Base-by-base conservation (phyloP, 2,797 vertebrate species). In the Tamandua tetradactyla region DNA sequence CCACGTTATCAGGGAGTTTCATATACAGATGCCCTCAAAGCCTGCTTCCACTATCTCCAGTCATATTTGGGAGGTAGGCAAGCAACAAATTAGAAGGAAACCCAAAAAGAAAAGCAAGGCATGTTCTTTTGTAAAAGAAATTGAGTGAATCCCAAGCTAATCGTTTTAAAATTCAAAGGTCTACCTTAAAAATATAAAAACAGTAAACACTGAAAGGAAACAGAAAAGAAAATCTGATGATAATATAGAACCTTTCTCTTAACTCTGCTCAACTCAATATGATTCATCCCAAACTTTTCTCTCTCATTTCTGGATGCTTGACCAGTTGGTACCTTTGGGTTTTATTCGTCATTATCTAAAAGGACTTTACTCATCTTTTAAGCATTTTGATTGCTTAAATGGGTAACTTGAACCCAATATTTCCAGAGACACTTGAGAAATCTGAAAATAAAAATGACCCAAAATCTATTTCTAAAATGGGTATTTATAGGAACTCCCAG, bases 371-470 rank as follows among this genome's bases (percentile, higher is more conserved):
- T 86, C 12, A 83, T 90, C n/a, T 91, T 85, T 91, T 89, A 78
- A 92, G 55, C 14, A 95, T 72, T 91, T 88, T 89, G 44, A 84
- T 68, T 88, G 25, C 64, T 91, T 84, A 94, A 89, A 52, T 62
- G 35, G 81, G 37, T 95, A 91, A 87, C 57, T 94, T 37, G 35
- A 89, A 88, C 49, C 90, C 49, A 83, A 0, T 80, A 74, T 81
- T 40, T 96, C 78, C 84, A 93, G 44, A 78, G 40, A 95, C 57
- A 86, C 59, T 81, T 91, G 12, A 95, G 30, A 92, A 94, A 84
- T 87, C 44, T 81, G n/a, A 87, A 30, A 35, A 23, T 10, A 49
- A 64, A 75, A 47, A 66, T 47, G 12, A 23, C 37, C 89, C 92
- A 79, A 87, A 92, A 71, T 37, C 13, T 5, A 82, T 61, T 89